Percentiles rank a stretch among this genome's conserved stretches.
phyloP scores from a whole-genome alignment of 1,140 invertebrate species.

The Idris sp. region DNA sequence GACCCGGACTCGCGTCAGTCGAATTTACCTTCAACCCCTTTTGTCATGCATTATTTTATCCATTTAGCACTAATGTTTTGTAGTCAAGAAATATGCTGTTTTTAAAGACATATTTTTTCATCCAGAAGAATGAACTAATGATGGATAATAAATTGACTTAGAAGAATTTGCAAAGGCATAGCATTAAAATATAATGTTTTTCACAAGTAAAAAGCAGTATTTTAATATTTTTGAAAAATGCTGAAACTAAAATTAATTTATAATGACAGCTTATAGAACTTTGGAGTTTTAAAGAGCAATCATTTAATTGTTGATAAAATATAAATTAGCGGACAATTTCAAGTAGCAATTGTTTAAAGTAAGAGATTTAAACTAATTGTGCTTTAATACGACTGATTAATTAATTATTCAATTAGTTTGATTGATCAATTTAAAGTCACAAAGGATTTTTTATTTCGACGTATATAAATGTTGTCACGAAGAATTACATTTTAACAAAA shows the following conservation, averaged over 20 bases:
- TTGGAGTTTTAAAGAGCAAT: slow-evolving; percentile 6
- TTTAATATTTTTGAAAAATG: too few species aligned
- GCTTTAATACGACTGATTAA: too few species aligned
- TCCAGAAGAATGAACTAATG: slow-evolving; percentile 15
- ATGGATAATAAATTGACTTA: neutral
- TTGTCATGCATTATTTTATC: slow-evolving; percentile 33
- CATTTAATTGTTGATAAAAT: slow-evolving; percentile 15
- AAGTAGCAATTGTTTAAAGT: slow-evolving; percentile 9
- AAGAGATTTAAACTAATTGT: slow-evolving; percentile 1
- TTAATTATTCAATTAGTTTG: too few species aligned
- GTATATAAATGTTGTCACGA: too few species aligned
- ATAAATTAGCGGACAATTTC: slow-evolving; percentile 6
- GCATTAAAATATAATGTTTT: too few species aligned
- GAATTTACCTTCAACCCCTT: slow-evolving; percentile 52
- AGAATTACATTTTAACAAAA: too few species aligned
- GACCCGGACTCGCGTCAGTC: slow-evolving; percentile 47
- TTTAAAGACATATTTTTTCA: slow-evolving; percentile 16
- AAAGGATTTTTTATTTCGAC: too few species aligned
- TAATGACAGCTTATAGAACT: too few species aligned
- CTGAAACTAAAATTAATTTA: too few species aligned
- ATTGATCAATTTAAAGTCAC: too few species aligned
- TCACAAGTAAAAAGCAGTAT: too few species aligned
- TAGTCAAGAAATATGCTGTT: slow-evolving; percentile 11
- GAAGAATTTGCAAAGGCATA: too few species aligned
- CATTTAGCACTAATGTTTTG: slow-evolving; percentile 28